Conservation (phyloP, 2,888 invertebrate species). For the Yponomeuta malinellus region DNA sequence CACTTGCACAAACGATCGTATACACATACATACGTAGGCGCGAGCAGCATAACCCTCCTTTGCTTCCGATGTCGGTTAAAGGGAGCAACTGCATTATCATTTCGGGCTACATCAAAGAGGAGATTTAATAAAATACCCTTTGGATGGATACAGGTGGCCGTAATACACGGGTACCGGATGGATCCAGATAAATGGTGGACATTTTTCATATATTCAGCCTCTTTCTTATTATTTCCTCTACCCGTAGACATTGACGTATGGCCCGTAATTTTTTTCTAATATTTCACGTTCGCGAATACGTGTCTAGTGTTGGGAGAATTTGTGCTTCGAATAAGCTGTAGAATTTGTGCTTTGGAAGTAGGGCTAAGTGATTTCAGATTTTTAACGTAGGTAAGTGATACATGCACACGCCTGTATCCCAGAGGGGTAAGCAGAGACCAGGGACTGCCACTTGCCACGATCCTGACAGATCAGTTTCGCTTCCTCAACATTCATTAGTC, state of each 20-base stretch:
- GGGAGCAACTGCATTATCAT: too few relatives aligned
- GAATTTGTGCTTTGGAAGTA: neutral
- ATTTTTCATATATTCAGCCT: conserved; percentile 40
- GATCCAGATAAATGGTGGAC: conserved; percentile 37
- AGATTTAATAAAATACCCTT: neutral
- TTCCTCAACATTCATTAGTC: too few relatives aligned
- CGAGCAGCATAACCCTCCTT: too few relatives aligned
- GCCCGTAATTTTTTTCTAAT: conserved; percentile 6
- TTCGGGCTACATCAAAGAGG: too few relatives aligned
- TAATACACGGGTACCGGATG: neutral
- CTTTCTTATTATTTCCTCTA: conserved; percentile 10
- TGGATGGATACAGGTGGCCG: neutral
- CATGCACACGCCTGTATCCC: too few relatives aligned
- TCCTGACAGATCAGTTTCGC: too few relatives aligned
- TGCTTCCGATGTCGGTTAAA: too few relatives aligned
- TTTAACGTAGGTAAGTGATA: too few relatives aligned
- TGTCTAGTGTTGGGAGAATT: neutral
- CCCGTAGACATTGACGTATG: conserved; percentile 8
- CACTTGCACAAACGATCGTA: too few relatives aligned
- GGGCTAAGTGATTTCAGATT: neutral
- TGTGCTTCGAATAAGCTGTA: neutral
- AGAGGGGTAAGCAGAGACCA: too few relatives aligned
- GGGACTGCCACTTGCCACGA: too few relatives aligned
- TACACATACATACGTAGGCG: too few relatives aligned
- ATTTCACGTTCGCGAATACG: neutral